Conservation (phyloP, 2,888 invertebrate species). For the Microchrysa polita region DNA sequence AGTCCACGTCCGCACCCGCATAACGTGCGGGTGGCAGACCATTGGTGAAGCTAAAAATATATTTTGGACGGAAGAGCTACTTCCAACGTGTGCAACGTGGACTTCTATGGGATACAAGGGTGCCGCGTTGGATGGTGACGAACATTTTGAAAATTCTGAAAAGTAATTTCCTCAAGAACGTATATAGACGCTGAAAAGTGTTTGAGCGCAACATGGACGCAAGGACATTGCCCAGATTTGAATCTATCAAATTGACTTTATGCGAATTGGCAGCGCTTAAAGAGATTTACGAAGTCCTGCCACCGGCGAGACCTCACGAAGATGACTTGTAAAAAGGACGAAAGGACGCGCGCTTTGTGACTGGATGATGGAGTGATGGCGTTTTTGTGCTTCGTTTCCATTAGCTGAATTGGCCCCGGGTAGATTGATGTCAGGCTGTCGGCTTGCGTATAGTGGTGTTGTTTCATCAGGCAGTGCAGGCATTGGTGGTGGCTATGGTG, state of each 20-base stretch:
- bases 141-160: conserved; percentile 34
- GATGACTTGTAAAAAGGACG: conserved; percentile 43
- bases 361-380: conserved; percentile 28
- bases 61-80: background rate
- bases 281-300: conserved; percentile 44
- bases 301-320: conserved; percentile 26
- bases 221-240: conserved; percentile 45
- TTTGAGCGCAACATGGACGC: conserved; percentile 2
- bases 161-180: conserved; percentile 45
- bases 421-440: background rate
- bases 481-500: too few species aligned
- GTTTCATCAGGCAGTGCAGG: too few species aligned
- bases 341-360: conserved; percentile 41
- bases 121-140: background rate
- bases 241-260: conserved; percentile 50
- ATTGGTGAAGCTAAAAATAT: too few species aligned
- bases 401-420: conserved; percentile 37
- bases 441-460: background rate
- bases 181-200: conserved; percentile 45
- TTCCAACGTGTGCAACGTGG: background rate
- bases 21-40: too few species aligned
- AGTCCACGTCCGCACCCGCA: too few species aligned
- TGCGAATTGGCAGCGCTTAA: conserved; percentile 48
- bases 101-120: too few species aligned
- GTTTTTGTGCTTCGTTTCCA: conserved; percentile 37